Conservation (phyloP, 2,888 invertebrate species). For the Scotopteryx bipunctaria region DNA sequence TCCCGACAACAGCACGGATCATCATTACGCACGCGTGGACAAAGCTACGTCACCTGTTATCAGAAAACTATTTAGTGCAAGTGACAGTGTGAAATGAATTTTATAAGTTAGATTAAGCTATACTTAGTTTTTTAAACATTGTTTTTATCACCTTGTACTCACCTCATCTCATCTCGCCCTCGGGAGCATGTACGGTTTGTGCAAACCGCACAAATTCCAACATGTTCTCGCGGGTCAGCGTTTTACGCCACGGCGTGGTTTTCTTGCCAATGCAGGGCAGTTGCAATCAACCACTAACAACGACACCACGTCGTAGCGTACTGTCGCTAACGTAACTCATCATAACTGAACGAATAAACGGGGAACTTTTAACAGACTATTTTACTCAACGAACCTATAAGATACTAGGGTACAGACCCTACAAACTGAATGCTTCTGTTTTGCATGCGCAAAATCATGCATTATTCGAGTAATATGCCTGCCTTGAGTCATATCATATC, state of each 20-base stretch:
- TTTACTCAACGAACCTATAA: neutral
- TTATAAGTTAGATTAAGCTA: neutral
- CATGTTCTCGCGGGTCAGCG: neutral
- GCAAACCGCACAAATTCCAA: neutral
- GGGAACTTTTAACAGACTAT: neutral
- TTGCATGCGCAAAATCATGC: slow-evolving; percentile 55
- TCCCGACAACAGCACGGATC: neutral
- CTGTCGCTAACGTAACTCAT: neutral
- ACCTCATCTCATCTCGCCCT: slow-evolving; percentile 1
- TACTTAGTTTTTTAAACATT: too few relatives aligned
- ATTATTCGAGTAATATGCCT: slow-evolving; percentile 54
- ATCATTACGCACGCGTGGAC: neutral
- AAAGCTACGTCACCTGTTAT: neutral
- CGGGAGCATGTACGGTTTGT: neutral
- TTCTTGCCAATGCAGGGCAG: neutral
- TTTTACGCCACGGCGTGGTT: neutral
- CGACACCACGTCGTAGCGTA: neutral
- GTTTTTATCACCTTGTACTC: neutral
- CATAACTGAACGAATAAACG: neutral
- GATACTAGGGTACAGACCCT: neutral
- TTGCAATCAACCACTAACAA: neutral
- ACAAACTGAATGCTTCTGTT: slow-evolving; percentile 40
- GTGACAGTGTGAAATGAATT: neutral
- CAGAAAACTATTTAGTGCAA: neutral
- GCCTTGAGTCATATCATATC: slow-evolving; percentile 37